Conservation (phyloP, 2,113 vertebrate genomes). For the Esox niger region DNA sequence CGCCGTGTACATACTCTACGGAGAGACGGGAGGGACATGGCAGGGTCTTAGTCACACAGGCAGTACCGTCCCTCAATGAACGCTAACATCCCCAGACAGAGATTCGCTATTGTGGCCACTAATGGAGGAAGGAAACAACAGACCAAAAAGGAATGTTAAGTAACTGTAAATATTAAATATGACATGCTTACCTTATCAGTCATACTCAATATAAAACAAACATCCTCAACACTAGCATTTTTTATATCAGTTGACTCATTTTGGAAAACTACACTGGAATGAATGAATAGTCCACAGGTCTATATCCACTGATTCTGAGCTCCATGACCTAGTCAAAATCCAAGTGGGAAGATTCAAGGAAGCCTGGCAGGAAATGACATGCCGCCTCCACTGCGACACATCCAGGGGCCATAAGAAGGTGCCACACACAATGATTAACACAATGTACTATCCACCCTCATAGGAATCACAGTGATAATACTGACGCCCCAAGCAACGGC, state of each 20-base stretch:
- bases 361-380: conserved; percentile 10
- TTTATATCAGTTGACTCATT: background rate
- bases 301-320: background rate
- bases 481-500: background rate
- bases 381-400: conserved; percentile 22
- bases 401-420: background rate
- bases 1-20: conserved; percentile 72
- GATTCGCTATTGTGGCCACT: background rate
- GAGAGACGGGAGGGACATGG: background rate
- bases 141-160: background rate
- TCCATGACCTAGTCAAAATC: background rate
- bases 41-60: too few relatives aligned
- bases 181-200: background rate
- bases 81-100: background rate
- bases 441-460: background rate
- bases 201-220: background rate
- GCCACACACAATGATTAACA: conserved; percentile 23
- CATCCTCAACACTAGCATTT: background rate
- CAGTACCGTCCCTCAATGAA: too few relatives aligned
- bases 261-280: background rate
- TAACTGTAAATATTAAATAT: too few relatives aligned
- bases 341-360: background rate
- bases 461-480: conserved; percentile 17
- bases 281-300: background rate
- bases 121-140: too few relatives aligned